Conservation (phyloP, 2,888 invertebrate species). For the Magallana nippona region DNA sequence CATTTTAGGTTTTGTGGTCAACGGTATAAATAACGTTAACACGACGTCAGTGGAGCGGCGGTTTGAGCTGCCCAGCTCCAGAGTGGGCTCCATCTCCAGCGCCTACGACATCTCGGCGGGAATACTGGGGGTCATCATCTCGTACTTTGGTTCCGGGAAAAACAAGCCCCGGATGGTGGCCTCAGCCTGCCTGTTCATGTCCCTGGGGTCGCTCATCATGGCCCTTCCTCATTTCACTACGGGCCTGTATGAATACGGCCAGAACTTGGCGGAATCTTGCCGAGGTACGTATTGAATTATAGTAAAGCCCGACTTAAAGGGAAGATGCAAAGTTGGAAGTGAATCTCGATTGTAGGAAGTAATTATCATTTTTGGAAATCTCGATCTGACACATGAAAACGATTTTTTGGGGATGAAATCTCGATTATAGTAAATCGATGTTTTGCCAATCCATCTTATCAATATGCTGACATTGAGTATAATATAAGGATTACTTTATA, state of each 20-base stretch:
- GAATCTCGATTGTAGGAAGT: too few species aligned
- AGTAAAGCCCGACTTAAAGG: too few species aligned
- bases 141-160: constrained; percentile 68
- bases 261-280: constrained; percentile 58
- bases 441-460: too few species aligned
- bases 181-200: constrained; percentile 88
- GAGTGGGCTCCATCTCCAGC: constrained; percentile 75
- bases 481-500: too few species aligned
- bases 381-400: too few species aligned
- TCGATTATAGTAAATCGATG: too few species aligned
- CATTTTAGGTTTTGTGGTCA: constrained; percentile 75
- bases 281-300: constrained; percentile 37
- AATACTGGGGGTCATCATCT: constrained; percentile 72
- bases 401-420: too few species aligned
- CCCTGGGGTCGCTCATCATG: constrained; percentile 85
- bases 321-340: too few species aligned
- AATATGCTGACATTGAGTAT: too few species aligned
- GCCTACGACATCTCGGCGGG: constrained; percentile 77
- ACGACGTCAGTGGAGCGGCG: constrained; percentile 75
- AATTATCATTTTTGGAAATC: too few species aligned
- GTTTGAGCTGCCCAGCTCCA: constrained; percentile 73
- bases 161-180: constrained; percentile 86
- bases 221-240: constrained; percentile 90
- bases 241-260: constrained; percentile 82
- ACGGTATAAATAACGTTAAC: constrained; percentile 77